These are phyloP conservation scores for Podargus strigoides DNA, from an alignment of 2,797 vertebrate species.

Conservation along the genomic window DNA sequence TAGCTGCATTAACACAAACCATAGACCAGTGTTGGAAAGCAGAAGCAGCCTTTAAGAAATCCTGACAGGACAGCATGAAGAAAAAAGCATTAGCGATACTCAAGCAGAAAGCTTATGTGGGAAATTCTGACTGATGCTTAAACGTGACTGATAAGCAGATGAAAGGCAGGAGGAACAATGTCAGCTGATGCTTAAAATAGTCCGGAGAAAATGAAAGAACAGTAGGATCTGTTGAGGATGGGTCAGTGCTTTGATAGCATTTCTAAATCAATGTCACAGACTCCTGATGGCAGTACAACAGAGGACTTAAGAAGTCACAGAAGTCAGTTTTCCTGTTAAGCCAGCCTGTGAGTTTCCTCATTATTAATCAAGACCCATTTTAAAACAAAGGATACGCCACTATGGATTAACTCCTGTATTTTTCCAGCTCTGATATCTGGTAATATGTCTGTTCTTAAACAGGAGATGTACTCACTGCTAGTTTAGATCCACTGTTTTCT, in stretches of 20 bases:
- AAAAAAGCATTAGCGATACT: not conserved
- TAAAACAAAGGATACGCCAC: not conserved
- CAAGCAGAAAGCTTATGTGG: conserved; percentile 29
- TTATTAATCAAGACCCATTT: not conserved
- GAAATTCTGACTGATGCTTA: conserved; percentile 55
- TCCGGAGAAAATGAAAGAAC: conserved; percentile 50
- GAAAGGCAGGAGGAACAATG: conserved; percentile 51
- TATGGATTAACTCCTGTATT: not conserved
- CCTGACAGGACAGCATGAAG: not conserved
- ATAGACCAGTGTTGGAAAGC: not conserved
- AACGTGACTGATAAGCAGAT: conserved; percentile 58
- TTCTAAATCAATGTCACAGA: conserved; percentile 61
- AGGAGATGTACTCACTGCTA: not conserved
- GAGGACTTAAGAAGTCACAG: conserved; percentile 30
- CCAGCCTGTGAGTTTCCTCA: not conserved
- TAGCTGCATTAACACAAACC: not conserved
- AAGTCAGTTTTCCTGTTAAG: conserved; percentile 25
- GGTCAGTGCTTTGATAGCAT: conserved; percentile 51
- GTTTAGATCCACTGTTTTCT: not conserved
- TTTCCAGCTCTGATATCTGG: not conserved
- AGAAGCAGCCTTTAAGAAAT: conserved; percentile 1
- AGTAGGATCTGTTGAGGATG: conserved; percentile 33
- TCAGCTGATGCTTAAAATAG: conserved; percentile 58
- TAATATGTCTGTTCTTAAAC: not conserved
- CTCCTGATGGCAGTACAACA: not conserved